Evolutionary conservation across 2,888 invertebrate species (phyloP).

Genomic region (Tetragonisca angustula): DNA sequence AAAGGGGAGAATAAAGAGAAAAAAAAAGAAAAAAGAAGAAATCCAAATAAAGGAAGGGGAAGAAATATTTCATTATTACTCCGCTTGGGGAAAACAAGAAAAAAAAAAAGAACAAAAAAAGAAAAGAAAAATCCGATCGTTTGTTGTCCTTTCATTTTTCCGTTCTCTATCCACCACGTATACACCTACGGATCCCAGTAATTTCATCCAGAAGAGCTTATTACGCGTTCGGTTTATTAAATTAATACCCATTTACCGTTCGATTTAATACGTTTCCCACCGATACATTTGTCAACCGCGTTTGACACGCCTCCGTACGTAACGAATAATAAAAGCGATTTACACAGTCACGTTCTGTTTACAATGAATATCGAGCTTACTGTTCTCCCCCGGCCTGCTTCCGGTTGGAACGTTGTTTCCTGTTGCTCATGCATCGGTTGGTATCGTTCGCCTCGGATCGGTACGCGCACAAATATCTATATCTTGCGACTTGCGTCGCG

Average conservation of each 20-base stretch:
- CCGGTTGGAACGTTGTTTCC: constrained; percentile 19
- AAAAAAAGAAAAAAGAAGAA: not conserved
- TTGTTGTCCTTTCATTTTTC: constrained; percentile 24
- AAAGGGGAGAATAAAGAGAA: not conserved
- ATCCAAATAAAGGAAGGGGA: no score
- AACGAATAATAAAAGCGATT: constrained; percentile 48
- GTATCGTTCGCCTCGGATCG: constrained; percentile 9
- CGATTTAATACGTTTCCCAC: constrained; percentile 32
- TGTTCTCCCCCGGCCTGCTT: constrained; percentile 24
- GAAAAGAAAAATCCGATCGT: constrained; percentile 8
- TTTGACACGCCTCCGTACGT: constrained; percentile 21
- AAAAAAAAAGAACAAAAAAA: not conserved
- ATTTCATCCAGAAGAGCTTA: constrained; percentile 18
- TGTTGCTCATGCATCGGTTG: not conserved
- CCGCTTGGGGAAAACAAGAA: no score
- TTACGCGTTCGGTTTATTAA: constrained; percentile 45
- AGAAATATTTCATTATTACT: no score
- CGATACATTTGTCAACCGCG: constrained; percentile 46
- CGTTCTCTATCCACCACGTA: not conserved
- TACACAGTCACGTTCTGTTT: constrained; percentile 42
- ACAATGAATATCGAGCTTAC: constrained; percentile 34
- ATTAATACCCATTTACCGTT: constrained; percentile 41
- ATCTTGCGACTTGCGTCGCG: not conserved
- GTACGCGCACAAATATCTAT: not conserved
- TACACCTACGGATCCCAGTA: constrained; percentile 3